These are phyloP conservation scores for Acanthococcus lagerstroemiae DNA, from an alignment of 2,888 invertebrate genomes.

Conservation along the genomic window DNA sequence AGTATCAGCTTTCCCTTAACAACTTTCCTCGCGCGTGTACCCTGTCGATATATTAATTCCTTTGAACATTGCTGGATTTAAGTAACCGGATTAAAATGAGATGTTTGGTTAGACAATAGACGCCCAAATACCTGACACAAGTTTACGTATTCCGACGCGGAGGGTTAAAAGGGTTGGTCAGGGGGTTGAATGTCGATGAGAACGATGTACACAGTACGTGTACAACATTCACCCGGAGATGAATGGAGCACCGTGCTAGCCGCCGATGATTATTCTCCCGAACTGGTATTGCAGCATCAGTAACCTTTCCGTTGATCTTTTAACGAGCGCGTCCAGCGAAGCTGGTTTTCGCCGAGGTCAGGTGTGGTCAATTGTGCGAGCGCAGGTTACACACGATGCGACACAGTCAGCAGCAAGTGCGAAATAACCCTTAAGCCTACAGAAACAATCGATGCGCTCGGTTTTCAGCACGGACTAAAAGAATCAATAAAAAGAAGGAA, in stretches of 20 bases:
- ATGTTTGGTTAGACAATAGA: not conserved
- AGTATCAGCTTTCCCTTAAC: constrained; percentile 15
- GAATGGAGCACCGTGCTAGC: too few relatives aligned
- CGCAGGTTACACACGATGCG: too few relatives aligned
- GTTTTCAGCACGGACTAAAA: too few relatives aligned
- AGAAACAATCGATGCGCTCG: too few relatives aligned
- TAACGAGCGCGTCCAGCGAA: not conserved
- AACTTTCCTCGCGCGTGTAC: constrained; percentile 3
- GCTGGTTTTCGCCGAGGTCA: too few relatives aligned
- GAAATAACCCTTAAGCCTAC: too few relatives aligned
- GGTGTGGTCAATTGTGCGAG: too few relatives aligned
- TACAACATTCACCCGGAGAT: too few relatives aligned
- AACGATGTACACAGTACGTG: too few relatives aligned
- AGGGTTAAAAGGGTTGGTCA: not conserved
- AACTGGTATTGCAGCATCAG: not conserved
- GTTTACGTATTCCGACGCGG: not conserved
- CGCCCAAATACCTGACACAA: not conserved
- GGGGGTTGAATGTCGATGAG: not conserved
- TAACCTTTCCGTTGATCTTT: not conserved
- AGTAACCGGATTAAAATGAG: constrained; percentile 26
- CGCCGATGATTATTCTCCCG: too few relatives aligned
- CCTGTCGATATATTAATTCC: constrained; percentile 18
- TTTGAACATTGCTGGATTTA: constrained; percentile 15
- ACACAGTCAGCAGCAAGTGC: too few relatives aligned
- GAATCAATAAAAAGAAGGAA: too few relatives aligned